phyloP scores from a whole-genome alignment of 2,797 vertebrate species.

The Girardinus metallicus region DNA sequence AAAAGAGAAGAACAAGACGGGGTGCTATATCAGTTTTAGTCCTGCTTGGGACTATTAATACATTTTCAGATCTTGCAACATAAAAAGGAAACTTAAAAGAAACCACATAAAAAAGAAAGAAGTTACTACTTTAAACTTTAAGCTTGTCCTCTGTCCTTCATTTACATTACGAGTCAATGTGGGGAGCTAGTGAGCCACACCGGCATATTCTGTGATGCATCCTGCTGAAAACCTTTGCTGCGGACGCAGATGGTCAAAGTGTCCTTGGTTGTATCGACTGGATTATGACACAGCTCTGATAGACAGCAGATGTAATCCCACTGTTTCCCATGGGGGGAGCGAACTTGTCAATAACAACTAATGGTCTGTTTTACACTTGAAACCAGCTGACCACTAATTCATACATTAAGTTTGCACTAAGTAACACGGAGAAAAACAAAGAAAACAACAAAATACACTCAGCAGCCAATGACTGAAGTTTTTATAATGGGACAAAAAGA shows the following conservation, averaged over 20 bases:
- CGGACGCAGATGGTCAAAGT: conserved; percentile 50
- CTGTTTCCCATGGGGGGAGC: conserved; percentile 33
- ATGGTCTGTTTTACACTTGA: conserved; percentile 53
- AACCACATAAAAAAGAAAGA: conserved; percentile 36
- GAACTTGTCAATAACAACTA: conserved; percentile 43
- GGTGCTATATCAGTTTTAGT: conserved; percentile 45
- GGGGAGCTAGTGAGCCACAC: conserved; percentile 41
- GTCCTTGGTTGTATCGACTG: conserved; percentile 65
- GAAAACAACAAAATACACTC: background rate
- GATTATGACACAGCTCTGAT: conserved; percentile 41
- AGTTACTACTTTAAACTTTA: conserved; percentile 38
- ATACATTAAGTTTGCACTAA: conserved; percentile 24
- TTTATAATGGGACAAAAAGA: background rate
- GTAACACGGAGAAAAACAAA: background rate
- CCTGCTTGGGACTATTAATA: conserved; percentile 53
- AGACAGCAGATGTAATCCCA: conserved; percentile 53
- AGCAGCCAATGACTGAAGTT: background rate
- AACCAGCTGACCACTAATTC: conserved; percentile 34
- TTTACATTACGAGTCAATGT: conserved; percentile 55
- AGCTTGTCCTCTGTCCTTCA: conserved; percentile 45
- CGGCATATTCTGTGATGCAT: conserved; percentile 22
- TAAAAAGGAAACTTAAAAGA: conserved; percentile 58
- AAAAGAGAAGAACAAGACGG: conserved; percentile 56
- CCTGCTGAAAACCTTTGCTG: conserved; percentile 48
- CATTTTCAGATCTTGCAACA: conserved; percentile 67